A percentile compares a stretch with the other conserved stretches of the same genome.
Evolutionary conservation across 2,113 vertebrate species (phyloP).

Genomic region (Lontra canadensis): DNA sequence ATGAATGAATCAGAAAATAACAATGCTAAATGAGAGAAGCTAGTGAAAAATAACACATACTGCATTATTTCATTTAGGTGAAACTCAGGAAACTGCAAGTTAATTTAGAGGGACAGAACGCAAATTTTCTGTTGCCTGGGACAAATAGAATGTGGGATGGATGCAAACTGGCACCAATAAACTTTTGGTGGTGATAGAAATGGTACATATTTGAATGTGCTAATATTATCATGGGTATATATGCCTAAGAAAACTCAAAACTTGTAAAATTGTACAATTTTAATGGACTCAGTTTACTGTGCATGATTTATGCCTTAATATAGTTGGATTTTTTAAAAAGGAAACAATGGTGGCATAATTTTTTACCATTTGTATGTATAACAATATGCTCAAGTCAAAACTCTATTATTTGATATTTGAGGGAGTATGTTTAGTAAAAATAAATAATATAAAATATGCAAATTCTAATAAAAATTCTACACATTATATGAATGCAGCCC

Average conservation of each 20-base stretch:
- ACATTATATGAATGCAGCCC: not conserved
- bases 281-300: not conserved
- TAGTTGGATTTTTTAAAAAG: not conserved
- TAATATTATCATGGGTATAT: not conserved
- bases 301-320: not conserved
- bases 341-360: not conserved
- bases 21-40: not conserved
- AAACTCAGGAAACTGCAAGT: not conserved
- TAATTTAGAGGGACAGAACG: not conserved
- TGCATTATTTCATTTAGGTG: not conserved
- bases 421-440: not conserved
- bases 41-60: not conserved
- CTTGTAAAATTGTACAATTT: not conserved
- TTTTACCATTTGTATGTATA: not conserved
- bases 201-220: not conserved
- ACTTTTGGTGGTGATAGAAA: conserved; percentile 11
- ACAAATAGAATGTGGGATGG: not conserved
- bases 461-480: not conserved
- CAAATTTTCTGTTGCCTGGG: not conserved
- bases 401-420: not conserved
- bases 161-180: not conserved
- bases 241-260: conserved; percentile 19
- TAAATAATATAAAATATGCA: not conserved
- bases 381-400: not conserved
- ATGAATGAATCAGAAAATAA: not conserved